A percentile compares a stretch with the other conserved stretches of the same genome.
These are phyloP conservation scores for Furcifer pardalis DNA, from an alignment of 2,797 vertebrate genomes.

Conservation along the genomic window DNA sequence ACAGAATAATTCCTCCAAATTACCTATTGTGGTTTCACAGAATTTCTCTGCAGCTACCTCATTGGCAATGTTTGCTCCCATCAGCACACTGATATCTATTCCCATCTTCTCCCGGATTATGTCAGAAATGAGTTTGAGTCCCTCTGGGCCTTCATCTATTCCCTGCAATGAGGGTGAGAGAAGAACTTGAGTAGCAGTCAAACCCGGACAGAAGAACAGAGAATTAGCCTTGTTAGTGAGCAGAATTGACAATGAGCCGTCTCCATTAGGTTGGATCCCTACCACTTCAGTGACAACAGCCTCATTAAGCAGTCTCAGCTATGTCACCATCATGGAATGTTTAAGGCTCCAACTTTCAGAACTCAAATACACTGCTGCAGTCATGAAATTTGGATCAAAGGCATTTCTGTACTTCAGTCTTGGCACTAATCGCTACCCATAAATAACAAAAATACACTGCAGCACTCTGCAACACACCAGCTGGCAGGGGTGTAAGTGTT, in stretches of 20 bases:
- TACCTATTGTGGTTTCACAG: constrained; percentile 94
- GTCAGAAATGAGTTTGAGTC: constrained; percentile 90
- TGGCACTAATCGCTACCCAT: background rate
- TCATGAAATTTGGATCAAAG: background rate
- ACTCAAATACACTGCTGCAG: background rate
- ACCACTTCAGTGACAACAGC: background rate
- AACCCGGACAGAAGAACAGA: constrained; percentile 31
- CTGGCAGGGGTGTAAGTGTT: background rate
- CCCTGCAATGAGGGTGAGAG: constrained; percentile 76
- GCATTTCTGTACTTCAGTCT: background rate
- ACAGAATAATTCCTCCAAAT: constrained; percentile 46
- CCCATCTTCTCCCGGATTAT: constrained; percentile 93
- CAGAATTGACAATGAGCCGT: constrained; percentile 5
- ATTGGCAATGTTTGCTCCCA: constrained; percentile 93
- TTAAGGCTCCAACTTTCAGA: background rate
- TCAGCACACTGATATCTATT: constrained; percentile 91
- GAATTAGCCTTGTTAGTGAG: background rate
- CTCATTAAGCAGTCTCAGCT: background rate
- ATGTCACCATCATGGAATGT: background rate
- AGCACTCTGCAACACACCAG: background rate
- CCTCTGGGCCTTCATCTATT: constrained; percentile 88
- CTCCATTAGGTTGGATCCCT: background rate
- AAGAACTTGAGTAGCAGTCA: constrained; percentile 33
- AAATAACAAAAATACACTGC: background rate
- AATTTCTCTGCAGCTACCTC: constrained; percentile 93